Percentiles rank a stretch among this genome's conserved stretches.
Evolutionary conservation across 2,113 vertebrate species (phyloP).

Genomic region (Callaeas wilsoni): DNA sequence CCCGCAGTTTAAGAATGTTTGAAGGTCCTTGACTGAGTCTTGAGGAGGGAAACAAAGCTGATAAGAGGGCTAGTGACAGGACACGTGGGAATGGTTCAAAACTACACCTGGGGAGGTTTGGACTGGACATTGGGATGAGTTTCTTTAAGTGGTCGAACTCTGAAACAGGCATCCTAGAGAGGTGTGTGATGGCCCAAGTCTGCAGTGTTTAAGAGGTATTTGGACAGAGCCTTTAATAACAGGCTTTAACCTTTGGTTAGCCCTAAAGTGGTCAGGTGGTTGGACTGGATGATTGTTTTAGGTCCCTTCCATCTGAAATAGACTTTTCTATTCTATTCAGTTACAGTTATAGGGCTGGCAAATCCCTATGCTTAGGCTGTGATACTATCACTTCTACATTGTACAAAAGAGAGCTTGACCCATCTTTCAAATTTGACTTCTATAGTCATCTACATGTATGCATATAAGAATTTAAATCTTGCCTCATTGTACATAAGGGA

Average conservation of each 20-base stretch:
- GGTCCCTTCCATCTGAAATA: neutral
- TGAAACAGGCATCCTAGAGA: neutral
- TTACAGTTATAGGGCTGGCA: neutral
- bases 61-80: neutral
- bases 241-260: neutral
- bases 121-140: neutral
- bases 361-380: accelerated
- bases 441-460: neutral
- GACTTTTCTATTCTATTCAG: neutral
- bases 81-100: accelerated
- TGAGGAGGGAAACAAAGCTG: neutral
- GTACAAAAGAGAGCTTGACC: neutral
- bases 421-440: neutral
- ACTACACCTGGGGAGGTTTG: neutral
- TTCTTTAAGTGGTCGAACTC: neutral
- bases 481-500: neutral
- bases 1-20: neutral
- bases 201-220: neutral
- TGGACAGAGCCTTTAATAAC: neutral
- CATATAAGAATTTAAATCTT: neutral
- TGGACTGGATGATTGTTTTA: neutral
- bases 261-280: neutral
- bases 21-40: neutral
- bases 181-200: accelerated
- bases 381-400: neutral